Base-by-base conservation (phyloP, 2,888 invertebrate genomes). In the Sylvicola cinctus region DNA sequence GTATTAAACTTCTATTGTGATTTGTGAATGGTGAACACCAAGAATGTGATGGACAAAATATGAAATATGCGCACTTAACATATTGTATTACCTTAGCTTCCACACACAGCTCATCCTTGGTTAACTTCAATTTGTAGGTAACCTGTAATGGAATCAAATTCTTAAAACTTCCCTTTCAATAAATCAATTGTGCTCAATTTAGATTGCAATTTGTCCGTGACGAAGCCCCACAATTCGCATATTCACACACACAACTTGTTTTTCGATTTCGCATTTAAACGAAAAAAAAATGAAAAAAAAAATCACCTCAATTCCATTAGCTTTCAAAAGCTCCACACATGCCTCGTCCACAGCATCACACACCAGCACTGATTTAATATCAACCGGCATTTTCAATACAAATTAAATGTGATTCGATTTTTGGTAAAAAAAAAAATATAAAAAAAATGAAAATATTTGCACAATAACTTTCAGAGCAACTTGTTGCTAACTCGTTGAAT, bases 281-380 rank as follows among this genome's bases (percentile, higher is more conserved):
- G 27, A 6, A 32, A 7, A 17, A 31, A n/a, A 16, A 11, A 16
- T 11, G 16, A n/a, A 5, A 4, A 27, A 15, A 11, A 16, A 15
- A 36, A 28, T 74, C 37, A 88, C 87, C 37, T 71, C 61, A 43
- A 95, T 77, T 15, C 77, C 79, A 51, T 83, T 70, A 27, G 70
- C 60, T 42, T 69, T 61, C 16, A 96, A 65, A 29, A 91, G 71
- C 42, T 83, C 69, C 2, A 77, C 74, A 56, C 95, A 96, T 42
- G 77, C 71, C 14, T 69, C 63, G 49, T 93, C 90, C 3, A 95
- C 84, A 20, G 88, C 85, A 58, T 96, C 96, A 45, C 88, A 85
- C 43, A 96, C 77, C 37, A 96, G 62, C 37, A 95, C 90, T 42
- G 72, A 76, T 48, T 71, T 69, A 36, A 90, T 70, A 41, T 69